Percentiles rank a stretch among this genome's conserved stretches.
Evolutionary conservation across 1,140 invertebrate genomes (phyloP).

Genomic region (Drosophila triauraria): DNA sequence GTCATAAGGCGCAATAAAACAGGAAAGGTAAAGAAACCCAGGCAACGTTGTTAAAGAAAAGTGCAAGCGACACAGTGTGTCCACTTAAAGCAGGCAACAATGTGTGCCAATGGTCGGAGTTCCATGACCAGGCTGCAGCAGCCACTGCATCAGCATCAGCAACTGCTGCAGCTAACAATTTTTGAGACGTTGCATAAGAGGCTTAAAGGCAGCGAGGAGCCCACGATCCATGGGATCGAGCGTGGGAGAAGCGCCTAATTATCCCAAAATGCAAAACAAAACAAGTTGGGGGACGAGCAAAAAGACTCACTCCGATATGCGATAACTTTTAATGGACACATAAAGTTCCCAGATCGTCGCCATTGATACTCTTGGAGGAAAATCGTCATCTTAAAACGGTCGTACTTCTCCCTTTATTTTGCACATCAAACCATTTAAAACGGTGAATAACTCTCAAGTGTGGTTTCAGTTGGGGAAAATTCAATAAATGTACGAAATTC

Average conservation of each 20-base stretch:
- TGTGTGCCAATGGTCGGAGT: slow-evolving; percentile 39
- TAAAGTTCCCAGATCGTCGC: slow-evolving; percentile 13
- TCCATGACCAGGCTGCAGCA: slow-evolving; percentile 20
- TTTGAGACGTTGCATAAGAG: slow-evolving; percentile 56
- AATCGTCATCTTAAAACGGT: not conserved
- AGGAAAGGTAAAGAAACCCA: slow-evolving; percentile 38
- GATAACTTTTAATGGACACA: slow-evolving; percentile 31
- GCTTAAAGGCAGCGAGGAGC: slow-evolving; percentile 27
- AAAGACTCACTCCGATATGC: slow-evolving; percentile 19
- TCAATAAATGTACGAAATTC: not conserved
- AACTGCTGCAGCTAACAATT: slow-evolving; percentile 33
- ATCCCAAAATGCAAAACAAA: slow-evolving; percentile 36
- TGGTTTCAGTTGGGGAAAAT: no score
- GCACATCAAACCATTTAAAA: no score
- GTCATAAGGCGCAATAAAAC: slow-evolving; percentile 46
- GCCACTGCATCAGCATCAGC: slow-evolving; percentile 12
- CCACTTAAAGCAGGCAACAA: slow-evolving; percentile 70
- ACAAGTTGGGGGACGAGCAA: slow-evolving; percentile 14
- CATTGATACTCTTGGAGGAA: not conserved
- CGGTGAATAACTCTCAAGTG: no score
- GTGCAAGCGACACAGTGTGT: slow-evolving; percentile 56
- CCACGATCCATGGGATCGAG: slow-evolving; percentile 31
- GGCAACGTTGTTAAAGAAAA: slow-evolving; percentile 51
- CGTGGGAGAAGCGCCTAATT: slow-evolving; percentile 48
- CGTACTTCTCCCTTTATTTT: no score